Evolutionary conservation across 2,113 vertebrate genomes (phyloP), one percentile per base, ranked within the genome.

Genomic region (Strix aluco): DNA sequence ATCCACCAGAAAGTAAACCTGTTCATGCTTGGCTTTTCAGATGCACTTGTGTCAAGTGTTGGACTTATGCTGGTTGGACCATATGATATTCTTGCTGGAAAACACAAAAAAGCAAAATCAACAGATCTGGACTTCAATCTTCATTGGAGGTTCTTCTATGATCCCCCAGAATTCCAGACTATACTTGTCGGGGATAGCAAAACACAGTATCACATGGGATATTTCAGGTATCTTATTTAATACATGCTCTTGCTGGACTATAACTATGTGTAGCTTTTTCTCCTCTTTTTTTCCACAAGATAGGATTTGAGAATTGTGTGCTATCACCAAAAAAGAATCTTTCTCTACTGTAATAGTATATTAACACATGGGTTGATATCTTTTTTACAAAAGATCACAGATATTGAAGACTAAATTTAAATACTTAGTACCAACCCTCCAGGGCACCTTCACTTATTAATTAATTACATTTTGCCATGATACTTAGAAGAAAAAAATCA

Each of bases 121-220:
- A n/a, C 97, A 87, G 93, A 98, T 55, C 95, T 98, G 26, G 98
- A 99, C 96, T 99, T 98, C 96, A 98, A 97, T 91, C 98, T 99
- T 95, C 99, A 99, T 87, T 99, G 99, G 99, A 98, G 99, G 87
- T 99, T 99, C 97, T 99, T 99, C 92, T 99, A 99, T 75, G 99
- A 99, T 97, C 99, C 99, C 11, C 99, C 99, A 21, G 99, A 99
- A 97, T 99, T 99, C 92, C 99, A 99, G 97, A 99, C 99, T 38
- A 97, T 99, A 82, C 97, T 99, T 83, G 93, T 92, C 32, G 99
- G 98, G 25, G 98, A 98, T 74, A 95, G 94, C 75, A 98, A 98
- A 96, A 99, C 97, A 77, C 98, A 99, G 44, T 98, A 98, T 96
- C 99, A 99, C 96, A 98, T 99, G 96, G 99, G 99, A n/a, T 99